phyloP scores from a whole-genome alignment of 2,888 invertebrate genomes.

The Lithophane ornitopus region DNA sequence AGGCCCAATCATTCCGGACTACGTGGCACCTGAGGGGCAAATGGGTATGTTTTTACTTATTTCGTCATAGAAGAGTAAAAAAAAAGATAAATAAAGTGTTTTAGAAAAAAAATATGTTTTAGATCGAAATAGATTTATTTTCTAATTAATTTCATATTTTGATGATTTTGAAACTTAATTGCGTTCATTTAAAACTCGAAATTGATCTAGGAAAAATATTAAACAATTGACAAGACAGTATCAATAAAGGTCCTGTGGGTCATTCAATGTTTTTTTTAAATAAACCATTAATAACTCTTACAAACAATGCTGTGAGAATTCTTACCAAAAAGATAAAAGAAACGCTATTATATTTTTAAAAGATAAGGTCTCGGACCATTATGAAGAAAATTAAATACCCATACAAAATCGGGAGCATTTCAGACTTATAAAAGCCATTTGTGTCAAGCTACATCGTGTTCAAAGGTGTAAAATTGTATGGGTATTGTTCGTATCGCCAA shows the following conservation, averaged over 20 bases:
- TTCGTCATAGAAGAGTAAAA: background rate
- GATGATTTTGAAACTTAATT: background rate
- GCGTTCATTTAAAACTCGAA: background rate
- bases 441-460: slow-evolving; percentile 71
- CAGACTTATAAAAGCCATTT: slow-evolving; percentile 70
- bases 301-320: slow-evolving; percentile 59
- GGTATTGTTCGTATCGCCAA: slow-evolving; percentile 72
- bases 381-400: slow-evolving; percentile 73
- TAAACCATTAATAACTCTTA: slow-evolving; percentile 50
- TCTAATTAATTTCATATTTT: background rate
- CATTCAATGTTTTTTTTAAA: background rate
- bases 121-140: background rate
- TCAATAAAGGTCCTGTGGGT: background rate
- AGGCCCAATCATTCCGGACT: slow-evolving; percentile 85
- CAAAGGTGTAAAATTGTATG: slow-evolving; percentile 79
- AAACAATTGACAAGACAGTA: background rate
- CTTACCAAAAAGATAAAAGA: slow-evolving; percentile 47
- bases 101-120: background rate
- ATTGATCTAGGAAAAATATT: background rate
- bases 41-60: slow-evolving; percentile 82
- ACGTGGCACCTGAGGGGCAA: slow-evolving; percentile 83
- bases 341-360: slow-evolving; percentile 42
- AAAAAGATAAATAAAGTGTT: background rate
- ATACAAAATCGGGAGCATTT: slow-evolving; percentile 74
- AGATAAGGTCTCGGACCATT: slow-evolving; percentile 57